These are phyloP conservation scores for Porites cylindrica DNA, from an alignment of 92 coral and sea anemone species.

Conservation along the genomic window DNA sequence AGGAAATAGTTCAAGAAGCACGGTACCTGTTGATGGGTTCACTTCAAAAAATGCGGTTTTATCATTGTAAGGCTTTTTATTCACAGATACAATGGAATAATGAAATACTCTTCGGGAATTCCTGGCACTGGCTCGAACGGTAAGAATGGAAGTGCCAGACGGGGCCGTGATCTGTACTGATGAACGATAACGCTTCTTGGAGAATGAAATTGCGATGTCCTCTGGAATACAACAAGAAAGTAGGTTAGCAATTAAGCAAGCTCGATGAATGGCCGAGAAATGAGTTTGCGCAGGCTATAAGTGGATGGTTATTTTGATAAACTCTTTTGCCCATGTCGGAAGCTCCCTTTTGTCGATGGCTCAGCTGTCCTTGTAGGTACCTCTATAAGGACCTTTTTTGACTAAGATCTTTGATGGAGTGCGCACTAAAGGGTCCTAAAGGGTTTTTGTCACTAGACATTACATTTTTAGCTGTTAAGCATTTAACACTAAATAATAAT, in stretches of 20 bases:
- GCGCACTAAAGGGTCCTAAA: too few relatives aligned
- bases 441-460: too few relatives aligned
- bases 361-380: too few relatives aligned
- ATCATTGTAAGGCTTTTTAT: slow-evolving; percentile 45
- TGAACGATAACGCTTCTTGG: slow-evolving; percentile 64
- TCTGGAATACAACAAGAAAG: slow-evolving; percentile 1
- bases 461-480: too few relatives aligned
- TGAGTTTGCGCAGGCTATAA: too few relatives aligned
- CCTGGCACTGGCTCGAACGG: slow-evolving; percentile 67
- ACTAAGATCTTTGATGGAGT: too few relatives aligned
- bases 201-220: slow-evolving; percentile 59
- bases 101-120: slow-evolving; percentile 56
- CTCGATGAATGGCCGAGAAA: not conserved
- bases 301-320: too few relatives aligned
- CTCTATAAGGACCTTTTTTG: too few relatives aligned
- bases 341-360: too few relatives aligned
- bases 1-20: too few relatives aligned
- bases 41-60: slow-evolving; percentile 55
- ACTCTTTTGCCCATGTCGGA: too few relatives aligned
- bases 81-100: slow-evolving; percentile 66
- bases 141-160: slow-evolving; percentile 62
- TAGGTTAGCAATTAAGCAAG: not conserved
- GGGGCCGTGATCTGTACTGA: slow-evolving; percentile 60
- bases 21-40: slow-evolving; percentile 55
- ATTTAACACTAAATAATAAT: too few relatives aligned